These are phyloP conservation scores for Pseudomyrmex sp. DNA, from an alignment of 1,140 invertebrate genomes.

Conservation along the genomic window DNA sequence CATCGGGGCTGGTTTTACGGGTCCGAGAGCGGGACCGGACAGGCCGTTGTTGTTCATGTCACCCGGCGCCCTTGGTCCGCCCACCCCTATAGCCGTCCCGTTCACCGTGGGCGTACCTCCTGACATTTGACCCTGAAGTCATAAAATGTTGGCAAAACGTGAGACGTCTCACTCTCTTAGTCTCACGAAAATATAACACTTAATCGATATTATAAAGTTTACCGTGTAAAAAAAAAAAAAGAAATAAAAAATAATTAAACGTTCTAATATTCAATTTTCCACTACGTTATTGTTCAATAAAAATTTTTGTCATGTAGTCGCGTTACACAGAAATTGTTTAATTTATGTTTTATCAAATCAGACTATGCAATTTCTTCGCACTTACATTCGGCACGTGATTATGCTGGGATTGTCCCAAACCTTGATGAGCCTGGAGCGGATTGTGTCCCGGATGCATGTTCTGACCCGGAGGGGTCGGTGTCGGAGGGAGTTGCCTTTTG, in stretches of 20 bases:
- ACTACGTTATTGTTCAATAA: background rate
- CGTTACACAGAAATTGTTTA: background rate
- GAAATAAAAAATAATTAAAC: background rate
- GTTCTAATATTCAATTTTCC: background rate
- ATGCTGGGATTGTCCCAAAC: constrained; percentile 80
- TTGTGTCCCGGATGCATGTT: constrained; percentile 80
- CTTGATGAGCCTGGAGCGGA: constrained; percentile 80
- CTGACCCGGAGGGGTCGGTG: constrained; percentile 80
- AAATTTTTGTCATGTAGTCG: background rate
- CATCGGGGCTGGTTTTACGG: constrained; percentile 83
- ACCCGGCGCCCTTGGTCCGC: constrained; percentile 81
- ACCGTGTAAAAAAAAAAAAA: background rate
- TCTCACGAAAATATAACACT: too few species aligned
- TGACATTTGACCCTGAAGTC: constrained; percentile 83
- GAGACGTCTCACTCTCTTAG: constrained; percentile 7
- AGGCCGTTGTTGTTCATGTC: constrained; percentile 85
- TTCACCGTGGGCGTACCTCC: constrained; percentile 80
- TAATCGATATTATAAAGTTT: too few species aligned
- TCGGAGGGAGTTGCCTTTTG: constrained; percentile 91
- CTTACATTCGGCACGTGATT: constrained; percentile 84
- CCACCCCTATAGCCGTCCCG: constrained; percentile 79
- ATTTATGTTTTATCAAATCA: background rate
- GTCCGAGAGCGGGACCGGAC: constrained; percentile 82
- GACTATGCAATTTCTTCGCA: constrained; percentile 37
- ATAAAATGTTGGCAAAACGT: constrained; percentile 39